Base-by-base conservation (phyloP, 1,140 invertebrate species). In the Callitettix versicolor region DNA sequence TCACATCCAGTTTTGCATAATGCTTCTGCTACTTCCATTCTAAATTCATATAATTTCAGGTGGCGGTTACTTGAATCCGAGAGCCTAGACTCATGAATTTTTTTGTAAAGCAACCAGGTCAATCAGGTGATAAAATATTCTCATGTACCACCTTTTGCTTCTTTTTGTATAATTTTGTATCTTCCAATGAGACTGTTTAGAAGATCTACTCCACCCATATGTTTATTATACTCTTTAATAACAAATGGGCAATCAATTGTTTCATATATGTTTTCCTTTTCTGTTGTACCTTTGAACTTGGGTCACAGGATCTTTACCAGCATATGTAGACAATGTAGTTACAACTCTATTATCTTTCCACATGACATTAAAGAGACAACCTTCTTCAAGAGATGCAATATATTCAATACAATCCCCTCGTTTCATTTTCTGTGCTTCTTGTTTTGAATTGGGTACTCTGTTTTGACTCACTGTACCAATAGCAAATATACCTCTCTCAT, bases 141-240 rank as follows among this genome's bases (percentile, higher is more conserved):
- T 47, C 17, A 55, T 33, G 21, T 58, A 44, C 53, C 51, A 58
- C 30, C 46, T 55, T 55, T 30, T 47, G 17, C 18, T 56, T 52
- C 42, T 59, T n/a, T n/a, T 18, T 69, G 60, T 58, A 17, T 57
- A 53, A 67, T 69, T 55, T 60, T 68, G 44, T 67, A 63, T n/a
- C 46, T 34, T 21, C 56, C 60, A 14, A 63, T 48, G 11, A 56
- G 12, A 55, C 64, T 63, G 59, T 69, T 63, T 15, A 64, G 58
- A 20, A 65, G 54, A 53, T 68, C 64, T 14, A 67, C 64, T n/a
- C 64, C 65, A 43, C 65, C 63, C 67, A 67, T 67, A 34, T 60
- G 51, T 41, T 53, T 30, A 52, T 60, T 66, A 56, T 67, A 58
- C 14, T 51, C 26, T 42, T 55, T 47, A 26, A 58, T 30, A 7